Base-by-base conservation (phyloP, 35 echinoderm and acorn worm species). In the Eucidaris tribuloides region DNA sequence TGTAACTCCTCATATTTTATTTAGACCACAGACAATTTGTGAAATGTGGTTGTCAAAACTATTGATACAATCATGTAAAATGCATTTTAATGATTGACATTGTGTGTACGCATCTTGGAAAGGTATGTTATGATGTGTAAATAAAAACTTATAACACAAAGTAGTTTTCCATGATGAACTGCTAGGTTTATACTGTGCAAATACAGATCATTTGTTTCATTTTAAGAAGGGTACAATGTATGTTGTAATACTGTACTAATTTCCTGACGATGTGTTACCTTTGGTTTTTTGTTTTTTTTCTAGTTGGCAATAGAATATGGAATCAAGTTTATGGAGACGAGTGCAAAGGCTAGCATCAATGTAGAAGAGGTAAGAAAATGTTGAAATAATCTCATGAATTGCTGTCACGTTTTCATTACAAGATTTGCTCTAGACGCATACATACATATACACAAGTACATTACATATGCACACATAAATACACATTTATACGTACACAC, bases 311-410 rank as follows among this genome's bases (percentile, higher is more conserved):
- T 99, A 70, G 96, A 99, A 46, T 99, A 99, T 80, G 96, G 96
- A 65, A 99, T 99, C 61, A 99, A 99, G 81, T 99, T 99, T 79
- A 93, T 99, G 96, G 96, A 99, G 64, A 99, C 96, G 24, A 99
- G 96, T 93, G 96, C 96, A 46, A 99, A 99, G 86, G 90, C 90
- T 43, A 99, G 96, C 82, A 99, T 99, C 74, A 99, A 99, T 81
- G 96, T 99, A 31, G 96, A 99, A 85, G 96, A 99, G 83, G 96
- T 99, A 63, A 93, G 87, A 89, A 68, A 9, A 2, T 30, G 17
- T n/a, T 11, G 28, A 76, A 42, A 39, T 24, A 84, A n/a, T 28
- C 0, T 54, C 56, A 20, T 19, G 0, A 17, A 59, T 5, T 22
- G 3, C 18, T 59, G 9, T 59, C 7, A 59, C 5, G 56, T 24